phyloP scores from a whole-genome alignment of 37 sponge, comb jelly and placozoan genomes.

The Hormiphora californensis region DNA sequence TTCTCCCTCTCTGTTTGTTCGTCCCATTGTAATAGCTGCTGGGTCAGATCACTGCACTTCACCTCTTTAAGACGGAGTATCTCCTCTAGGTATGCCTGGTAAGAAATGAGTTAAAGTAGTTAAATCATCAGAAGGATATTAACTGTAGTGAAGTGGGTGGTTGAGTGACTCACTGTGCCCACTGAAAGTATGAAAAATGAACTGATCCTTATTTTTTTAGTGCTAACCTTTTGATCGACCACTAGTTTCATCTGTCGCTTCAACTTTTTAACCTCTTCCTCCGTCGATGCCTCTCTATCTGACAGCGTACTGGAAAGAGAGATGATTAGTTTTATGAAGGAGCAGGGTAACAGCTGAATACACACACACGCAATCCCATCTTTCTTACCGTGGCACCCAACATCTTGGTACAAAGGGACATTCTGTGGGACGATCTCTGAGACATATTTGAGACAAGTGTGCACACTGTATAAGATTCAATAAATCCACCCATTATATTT shows the following conservation, averaged over 20 bases:
- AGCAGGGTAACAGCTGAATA: too few species aligned
- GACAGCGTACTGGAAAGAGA: conserved; percentile 1
- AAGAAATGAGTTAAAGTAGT: too few species aligned
- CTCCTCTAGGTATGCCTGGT: conserved; percentile 37
- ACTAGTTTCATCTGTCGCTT: conserved; percentile 35
- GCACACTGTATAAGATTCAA: too few species aligned
- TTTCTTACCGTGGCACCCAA: too few species aligned
- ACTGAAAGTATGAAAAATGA: neutral
- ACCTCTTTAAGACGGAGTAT: conserved; percentile 14
- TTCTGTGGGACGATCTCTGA: too few species aligned
- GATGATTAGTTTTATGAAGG: neutral
- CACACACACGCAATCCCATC: too few species aligned
- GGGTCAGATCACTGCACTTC: conserved; percentile 24
- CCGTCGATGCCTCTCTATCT: neutral
- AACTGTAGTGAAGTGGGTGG: too few species aligned
- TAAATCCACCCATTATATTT: too few species aligned
- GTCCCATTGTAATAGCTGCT: conserved; percentile 10
- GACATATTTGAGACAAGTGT: too few species aligned
- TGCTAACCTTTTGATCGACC: conserved; percentile 12
- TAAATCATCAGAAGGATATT: too few species aligned
- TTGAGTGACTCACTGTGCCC: neutral
- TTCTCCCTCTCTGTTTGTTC: conserved; percentile 12
- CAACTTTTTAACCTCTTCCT: neutral
- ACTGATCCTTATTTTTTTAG: neutral
- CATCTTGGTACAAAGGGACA: too few species aligned